Conservation (phyloP, 2,888 invertebrate genomes). For the Spilosoma lubricipeda region DNA sequence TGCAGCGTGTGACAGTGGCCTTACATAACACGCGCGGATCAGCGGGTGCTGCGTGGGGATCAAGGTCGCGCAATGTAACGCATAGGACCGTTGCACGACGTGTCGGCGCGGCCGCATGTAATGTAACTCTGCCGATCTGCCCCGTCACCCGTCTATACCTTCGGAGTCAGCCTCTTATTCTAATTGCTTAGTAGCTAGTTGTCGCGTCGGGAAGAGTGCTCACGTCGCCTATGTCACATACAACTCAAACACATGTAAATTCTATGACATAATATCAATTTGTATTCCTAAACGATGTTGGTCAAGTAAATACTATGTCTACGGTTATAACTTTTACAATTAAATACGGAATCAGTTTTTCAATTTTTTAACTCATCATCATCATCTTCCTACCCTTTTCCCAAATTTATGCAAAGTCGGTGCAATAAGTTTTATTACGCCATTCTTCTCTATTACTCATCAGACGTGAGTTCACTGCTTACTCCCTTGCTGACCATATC, state of each 20-base stretch:
- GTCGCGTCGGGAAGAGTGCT: constrained; percentile 65
- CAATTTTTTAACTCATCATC: too few species aligned
- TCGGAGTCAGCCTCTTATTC: not conserved
- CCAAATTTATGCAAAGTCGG: too few species aligned
- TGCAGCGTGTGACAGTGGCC: constrained; percentile 65
- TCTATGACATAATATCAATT: not conserved
- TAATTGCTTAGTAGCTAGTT: constrained; percentile 18
- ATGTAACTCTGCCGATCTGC: not conserved
- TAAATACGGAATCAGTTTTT: not conserved
- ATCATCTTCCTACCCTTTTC: too few species aligned
- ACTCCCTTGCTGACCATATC: too few species aligned
- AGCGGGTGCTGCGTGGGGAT: constrained; percentile 79
- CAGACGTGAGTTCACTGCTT: too few species aligned
- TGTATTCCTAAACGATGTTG: not conserved
- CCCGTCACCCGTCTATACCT: constrained; percentile 4
- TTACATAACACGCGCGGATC: constrained; percentile 78
- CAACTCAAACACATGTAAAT: constrained; percentile 44
- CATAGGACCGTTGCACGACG: constrained; percentile 58
- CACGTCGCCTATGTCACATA: constrained; percentile 49
- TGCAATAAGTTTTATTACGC: too few species aligned
- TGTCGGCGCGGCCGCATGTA: not conserved
- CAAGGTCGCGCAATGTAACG: constrained; percentile 80
- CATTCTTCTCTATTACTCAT: too few species aligned
- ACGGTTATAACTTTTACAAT: not conserved
- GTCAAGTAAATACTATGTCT: not conserved